Base-by-base conservation (phyloP, 2,888 invertebrate species). In the Dasysyrphus tricinctus region DNA sequence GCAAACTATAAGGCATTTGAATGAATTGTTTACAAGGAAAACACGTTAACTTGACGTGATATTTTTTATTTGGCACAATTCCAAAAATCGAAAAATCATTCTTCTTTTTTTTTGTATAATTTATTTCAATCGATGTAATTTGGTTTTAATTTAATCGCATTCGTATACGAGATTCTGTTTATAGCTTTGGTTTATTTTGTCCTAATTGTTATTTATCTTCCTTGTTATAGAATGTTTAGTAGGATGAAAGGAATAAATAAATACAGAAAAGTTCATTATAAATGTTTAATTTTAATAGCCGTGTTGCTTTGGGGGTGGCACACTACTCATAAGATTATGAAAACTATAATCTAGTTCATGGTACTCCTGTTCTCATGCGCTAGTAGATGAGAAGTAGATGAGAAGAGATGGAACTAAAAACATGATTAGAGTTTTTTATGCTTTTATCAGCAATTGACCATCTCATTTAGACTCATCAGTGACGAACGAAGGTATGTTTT, bases 21-120 rank as follows among this genome's bases (percentile, higher is more conserved):
- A 67, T 61, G 61, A 61, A 75, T 69, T 59, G 54, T 67, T 37
- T 51, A 49, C 39, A 24, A 47, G 24, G 14, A 56, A 24, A 24
- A 24, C 80, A 84, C 80, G 84, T 72, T 80, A 80, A 80, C 65
- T 80, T 84, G 70, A 72, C 84, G 80, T 80, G 80, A 84, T 84
- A 2, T 24, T 75, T 70, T 54, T 3, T 54, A n/a, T 47, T 54
- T 84, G 80, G 76, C 80, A 59, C 9, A 11, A 44, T 54, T 73
- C 75, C 80, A 84, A 76, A 24, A 24, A n/a, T n/a, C 47, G 14
- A 44, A 74, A 83, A 63, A 65, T 14, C 61, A 24, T 61, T 39
- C 8, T 44, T 16, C 32, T 47, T 78, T 65, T 39, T 44, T 47
- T 57, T 39, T n/a, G n/a, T n/a, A 3, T 24, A 24, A 57, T 65